Evolutionary conservation across 2,113 vertebrate genomes (phyloP), one percentile per base, ranked within the genome.

Genomic region (Pagrus major): DNA sequence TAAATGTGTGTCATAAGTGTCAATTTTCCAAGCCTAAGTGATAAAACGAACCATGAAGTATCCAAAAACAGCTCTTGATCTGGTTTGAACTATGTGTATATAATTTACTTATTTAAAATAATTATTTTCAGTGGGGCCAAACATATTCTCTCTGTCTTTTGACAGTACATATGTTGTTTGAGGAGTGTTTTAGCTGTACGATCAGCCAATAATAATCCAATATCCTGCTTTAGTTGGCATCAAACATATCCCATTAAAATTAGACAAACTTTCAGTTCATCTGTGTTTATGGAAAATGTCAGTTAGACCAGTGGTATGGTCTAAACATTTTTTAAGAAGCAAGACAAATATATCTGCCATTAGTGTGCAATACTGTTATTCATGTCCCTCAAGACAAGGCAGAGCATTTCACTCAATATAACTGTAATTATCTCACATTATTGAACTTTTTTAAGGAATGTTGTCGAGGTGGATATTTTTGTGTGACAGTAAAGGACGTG

Each of bases 401-500:
- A 21, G 39, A 29, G 9, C 6, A 25, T 25, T 25, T 29, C 11
- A 23, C 35, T 29, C 21, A 35, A 20, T 59, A 11, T 6, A 20
- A 21, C 37, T 70, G 41, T 3, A 70, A 52, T 39, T 7, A 37
- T 37, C 5, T 54, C 9, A 44, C 5, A 15, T 42, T 10, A 39
- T 2, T 42, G 14, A 2, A 42, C 5, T 31, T 63, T 70, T 63
- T 63, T 8, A 9, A 16, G n/a, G 23, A 46, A 9, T 44, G 58
- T 54, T 46, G 81, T 71, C 46, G 18, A 44, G 29, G 39, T 37
- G 42, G 21, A 58, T 29, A 60, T 33, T 46, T 55, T 4, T 20
- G 35, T 65, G 71, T 11, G 71, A 71, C 46, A 64, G 33, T n/a
- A 35, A 2, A 21, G 51, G n/a, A 35, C 49, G 11, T 75, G 70